Conservation (phyloP, 2,888 invertebrate genomes). For the Dryocosmus kuriphilus region DNA sequence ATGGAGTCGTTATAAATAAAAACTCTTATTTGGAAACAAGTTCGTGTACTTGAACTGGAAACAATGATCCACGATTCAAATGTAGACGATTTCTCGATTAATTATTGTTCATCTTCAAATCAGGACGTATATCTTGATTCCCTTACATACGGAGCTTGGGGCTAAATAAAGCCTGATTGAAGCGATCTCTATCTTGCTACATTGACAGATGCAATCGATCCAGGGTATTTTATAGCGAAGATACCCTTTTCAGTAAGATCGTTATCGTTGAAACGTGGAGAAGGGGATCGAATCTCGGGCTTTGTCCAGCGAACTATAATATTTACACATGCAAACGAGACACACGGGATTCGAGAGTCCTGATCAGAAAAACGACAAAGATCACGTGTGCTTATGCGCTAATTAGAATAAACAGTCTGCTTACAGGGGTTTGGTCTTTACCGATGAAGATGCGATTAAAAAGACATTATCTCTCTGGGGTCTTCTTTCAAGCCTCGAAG, state of each 20-base stretch:
- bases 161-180: background rate
- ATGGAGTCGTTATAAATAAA: no score
- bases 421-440: background rate
- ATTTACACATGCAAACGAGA: conserved; percentile 66
- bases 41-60: no score
- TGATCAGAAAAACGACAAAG: conserved; percentile 15
- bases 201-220: background rate
- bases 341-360: conserved; percentile 49
- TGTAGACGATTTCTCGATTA: no score
- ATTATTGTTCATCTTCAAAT: no score
- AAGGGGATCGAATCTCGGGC: conserved; percentile 60
- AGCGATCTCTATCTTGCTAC: background rate
- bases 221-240: background rate
- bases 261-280: conserved; percentile 1
- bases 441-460: background rate
- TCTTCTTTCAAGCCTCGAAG: background rate
- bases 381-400: conserved; percentile 1
- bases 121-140: background rate
- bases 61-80: no score
- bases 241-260: background rate
- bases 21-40: no score
- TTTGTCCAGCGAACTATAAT: conserved; percentile 61
- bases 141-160: background rate
- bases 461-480: background rate
- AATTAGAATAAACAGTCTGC: background rate